Conservation (phyloP, 2,113 vertebrate genomes). For the Stomatorhinus ivindoensis region DNA sequence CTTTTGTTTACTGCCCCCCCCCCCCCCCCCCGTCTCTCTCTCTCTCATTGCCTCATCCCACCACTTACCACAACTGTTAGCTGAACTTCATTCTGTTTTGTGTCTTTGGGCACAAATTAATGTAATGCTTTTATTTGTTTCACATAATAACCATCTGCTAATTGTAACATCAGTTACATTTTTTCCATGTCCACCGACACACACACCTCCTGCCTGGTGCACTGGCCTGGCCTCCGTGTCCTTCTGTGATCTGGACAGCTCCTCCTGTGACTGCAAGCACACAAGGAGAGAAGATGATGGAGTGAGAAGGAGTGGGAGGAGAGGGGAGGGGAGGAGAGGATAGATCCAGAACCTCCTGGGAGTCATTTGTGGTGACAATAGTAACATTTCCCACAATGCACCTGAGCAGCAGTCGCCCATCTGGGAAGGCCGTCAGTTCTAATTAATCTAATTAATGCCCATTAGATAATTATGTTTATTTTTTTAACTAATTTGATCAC, state of each 20-base stretch:
- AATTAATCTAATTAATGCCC: not conserved
- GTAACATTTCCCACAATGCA: not conserved
- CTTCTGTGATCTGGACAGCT: not conserved
- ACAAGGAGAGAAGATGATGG: not conserved
- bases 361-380: not conserved
- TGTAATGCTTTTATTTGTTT: not conserved
- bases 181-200: not conserved
- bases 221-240: not conserved
- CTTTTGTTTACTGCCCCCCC: not conserved
- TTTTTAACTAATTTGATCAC: not conserved
- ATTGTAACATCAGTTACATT: not conserved
- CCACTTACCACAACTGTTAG: not conserved
- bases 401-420: not conserved
- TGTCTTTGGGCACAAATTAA: not conserved
- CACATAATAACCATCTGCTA: not conserved
- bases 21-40: not conserved
- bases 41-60: not conserved
- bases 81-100: not conserved
- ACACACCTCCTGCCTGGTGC: not conserved
- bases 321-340: not conserved
- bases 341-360: not conserved
- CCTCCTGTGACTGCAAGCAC: not conserved
- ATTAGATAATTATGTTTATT: conserved; percentile 3
- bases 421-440: not conserved
- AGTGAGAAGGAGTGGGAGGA: not conserved